Conservation (phyloP, 2,888 invertebrate species). For the Euspilapteryx auroguttella region DNA sequence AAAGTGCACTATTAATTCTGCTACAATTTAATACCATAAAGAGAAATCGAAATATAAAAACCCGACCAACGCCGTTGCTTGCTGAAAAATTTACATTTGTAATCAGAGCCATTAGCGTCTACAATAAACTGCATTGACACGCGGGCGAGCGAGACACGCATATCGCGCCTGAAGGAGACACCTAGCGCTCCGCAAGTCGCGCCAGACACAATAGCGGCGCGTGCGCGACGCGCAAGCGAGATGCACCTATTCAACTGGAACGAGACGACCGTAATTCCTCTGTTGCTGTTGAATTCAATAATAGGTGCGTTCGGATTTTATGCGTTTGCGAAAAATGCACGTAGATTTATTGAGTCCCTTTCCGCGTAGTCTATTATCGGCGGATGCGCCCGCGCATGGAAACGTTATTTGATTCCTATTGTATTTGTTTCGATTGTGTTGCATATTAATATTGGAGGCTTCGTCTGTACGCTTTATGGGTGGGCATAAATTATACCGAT, state of each 20-base stretch:
- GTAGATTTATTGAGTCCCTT: slow-evolving; percentile 43
- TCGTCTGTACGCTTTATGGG: not conserved
- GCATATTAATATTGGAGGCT: not conserved
- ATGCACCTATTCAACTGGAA: slow-evolving; percentile 20
- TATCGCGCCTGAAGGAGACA: slow-evolving; percentile 27
- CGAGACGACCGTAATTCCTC: slow-evolving; percentile 18
- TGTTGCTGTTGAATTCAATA: slow-evolving; percentile 27
- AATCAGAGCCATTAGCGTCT: slow-evolving; percentile 56
- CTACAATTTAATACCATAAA: slow-evolving; percentile 48
- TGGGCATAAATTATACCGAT: no score
- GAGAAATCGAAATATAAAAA: slow-evolving; percentile 45
- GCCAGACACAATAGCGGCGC: slow-evolving; percentile 54
- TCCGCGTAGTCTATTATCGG: slow-evolving; percentile 40
- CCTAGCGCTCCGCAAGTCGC: slow-evolving; percentile 25
- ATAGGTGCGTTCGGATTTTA: slow-evolving; percentile 49
- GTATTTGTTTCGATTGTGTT: not conserved
- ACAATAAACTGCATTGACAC: slow-evolving; percentile 59
- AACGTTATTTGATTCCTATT: slow-evolving; percentile 1
- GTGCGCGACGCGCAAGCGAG: slow-evolving; percentile 31
- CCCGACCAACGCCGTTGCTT: slow-evolving; percentile 47
- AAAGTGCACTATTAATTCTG: slow-evolving; percentile 25
- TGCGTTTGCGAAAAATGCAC: slow-evolving; percentile 54
- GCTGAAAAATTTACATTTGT: slow-evolving; percentile 59
- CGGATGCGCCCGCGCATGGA: slow-evolving; percentile 8
- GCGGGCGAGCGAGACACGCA: slow-evolving; percentile 28